These are phyloP conservation scores for Operophtera brumata DNA, from an alignment of 2,888 invertebrate genomes.

Conservation along the genomic window DNA sequence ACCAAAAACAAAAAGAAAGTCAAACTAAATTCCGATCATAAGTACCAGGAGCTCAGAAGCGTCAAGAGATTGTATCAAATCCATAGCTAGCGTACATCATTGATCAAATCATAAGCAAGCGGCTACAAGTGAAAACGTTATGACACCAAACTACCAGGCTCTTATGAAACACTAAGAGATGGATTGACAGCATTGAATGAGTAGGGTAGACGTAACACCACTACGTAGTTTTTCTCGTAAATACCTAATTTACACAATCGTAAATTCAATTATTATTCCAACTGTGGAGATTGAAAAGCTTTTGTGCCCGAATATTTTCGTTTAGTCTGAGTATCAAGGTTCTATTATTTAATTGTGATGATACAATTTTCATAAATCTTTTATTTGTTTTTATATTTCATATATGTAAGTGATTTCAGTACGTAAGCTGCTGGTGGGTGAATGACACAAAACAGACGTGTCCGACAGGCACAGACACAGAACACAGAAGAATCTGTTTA, in stretches of 20 bases:
- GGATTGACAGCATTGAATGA: constrained; percentile 17
- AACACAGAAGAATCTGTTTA: no score
- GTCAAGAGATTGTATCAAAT: constrained; percentile 3
- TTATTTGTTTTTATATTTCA: no score
- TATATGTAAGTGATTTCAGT: no score
- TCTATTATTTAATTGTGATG: no score
- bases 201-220: constrained; percentile 8
- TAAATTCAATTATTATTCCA: neutral
- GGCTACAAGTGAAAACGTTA: constrained; percentile 29
- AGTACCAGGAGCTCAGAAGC: constrained; percentile 24
- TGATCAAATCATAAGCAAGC: constrained; percentile 5
- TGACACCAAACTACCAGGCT: constrained; percentile 28
- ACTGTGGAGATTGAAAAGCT: neutral
- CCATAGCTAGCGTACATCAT: constrained; percentile 15
- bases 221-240: no score
- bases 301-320: no score
- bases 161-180: constrained; percentile 24
- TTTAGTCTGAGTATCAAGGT: no score
- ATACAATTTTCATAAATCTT: no score
- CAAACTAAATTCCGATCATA: neutral
- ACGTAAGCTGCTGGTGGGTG: no score
- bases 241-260: constrained; percentile 2
- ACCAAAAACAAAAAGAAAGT: neutral
- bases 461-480: no score
- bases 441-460: no score